Base-by-base conservation (phyloP, 2,888 invertebrate species). In the Entomobrya proxima region DNA sequence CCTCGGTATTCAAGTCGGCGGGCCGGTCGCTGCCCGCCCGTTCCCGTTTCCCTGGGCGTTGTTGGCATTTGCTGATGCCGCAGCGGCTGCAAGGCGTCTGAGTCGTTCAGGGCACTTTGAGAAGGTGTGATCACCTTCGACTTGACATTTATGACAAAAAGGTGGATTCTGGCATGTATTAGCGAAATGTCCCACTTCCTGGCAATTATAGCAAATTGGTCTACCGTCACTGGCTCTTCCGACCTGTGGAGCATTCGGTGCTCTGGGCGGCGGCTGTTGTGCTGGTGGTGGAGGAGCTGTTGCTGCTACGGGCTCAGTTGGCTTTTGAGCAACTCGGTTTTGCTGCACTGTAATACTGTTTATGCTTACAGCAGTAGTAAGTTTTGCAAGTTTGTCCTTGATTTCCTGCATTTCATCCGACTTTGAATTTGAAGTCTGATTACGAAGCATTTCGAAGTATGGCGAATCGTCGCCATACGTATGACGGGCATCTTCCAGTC, bases 161-260 rank as follows among this genome's bases (percentile, higher is more conserved):
- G 67, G n/a, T 30, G 7, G n/a, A 7, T 32, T n/a, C 6, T 11
- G 21, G 37, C 67, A 67, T 5, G 32, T n/a, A 7, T 9, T 6
- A n/a, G 67, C 4, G 18, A 77, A 9, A 40, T 77, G 77, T 1
- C 77, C 77, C 4, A 6, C 2, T n/a, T 30, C 18, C 7, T n/a
- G 18, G n/a, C 77, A 77, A 24, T 77, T 77, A 21, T n/a, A 77
- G 77, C 77, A 77, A 18, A 77, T 55, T 9, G 77, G 77, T 27
- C 21, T 4, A n/a, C 74, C 74, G 21, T 40, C 27, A 24, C 44
- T 74, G n/a, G 74, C 9, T 3, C 2, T 4, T 6, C 7, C 27
- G 18, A 13, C 2, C 4, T 27, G 5, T 3, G 47, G 15, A 15
- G 5, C 6, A 2, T 44, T 9, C 24, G 27, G 6, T 3, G 27